Conservation (phyloP, 2,113 vertebrate species). For the Pseudopodoces humilis region DNA sequence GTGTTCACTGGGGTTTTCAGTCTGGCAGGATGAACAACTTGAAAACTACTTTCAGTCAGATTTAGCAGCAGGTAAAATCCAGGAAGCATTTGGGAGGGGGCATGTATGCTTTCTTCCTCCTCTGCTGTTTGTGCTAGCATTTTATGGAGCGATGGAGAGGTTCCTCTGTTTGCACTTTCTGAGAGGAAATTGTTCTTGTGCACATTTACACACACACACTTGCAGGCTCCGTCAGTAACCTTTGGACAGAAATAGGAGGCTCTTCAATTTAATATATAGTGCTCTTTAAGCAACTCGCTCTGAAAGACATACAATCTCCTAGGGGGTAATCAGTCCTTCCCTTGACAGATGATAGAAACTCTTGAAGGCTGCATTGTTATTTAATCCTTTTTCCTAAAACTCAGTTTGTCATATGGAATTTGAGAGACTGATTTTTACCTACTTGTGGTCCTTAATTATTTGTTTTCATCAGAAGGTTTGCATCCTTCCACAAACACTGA, state of each 20-base stretch:
- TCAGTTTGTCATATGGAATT: background rate
- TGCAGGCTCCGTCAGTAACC: background rate
- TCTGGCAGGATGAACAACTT: background rate
- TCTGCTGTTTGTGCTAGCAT: background rate
- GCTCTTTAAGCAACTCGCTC: background rate
- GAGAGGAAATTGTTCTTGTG: background rate
- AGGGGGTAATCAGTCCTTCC: background rate
- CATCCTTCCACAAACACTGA: background rate
- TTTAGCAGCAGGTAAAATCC: background rate
- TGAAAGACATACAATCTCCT: background rate
- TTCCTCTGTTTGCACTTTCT: background rate
- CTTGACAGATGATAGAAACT: background rate
- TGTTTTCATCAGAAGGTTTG: background rate
- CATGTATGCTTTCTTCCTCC: background rate
- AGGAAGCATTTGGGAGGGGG: background rate
- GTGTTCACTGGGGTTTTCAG: background rate
- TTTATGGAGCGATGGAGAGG: background rate
- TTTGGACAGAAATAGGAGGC: background rate
- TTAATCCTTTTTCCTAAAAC: background rate
- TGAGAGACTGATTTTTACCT: background rate
- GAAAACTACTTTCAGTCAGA: background rate
- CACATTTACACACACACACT: fast-evolving
- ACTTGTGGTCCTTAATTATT: background rate
- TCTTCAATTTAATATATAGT: background rate
- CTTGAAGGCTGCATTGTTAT: background rate